Percentiles rank a stretch among this genome's conserved stretches.
Conservation (phyloP, 2,888 invertebrate species). For the Heliconius hortense region DNA sequence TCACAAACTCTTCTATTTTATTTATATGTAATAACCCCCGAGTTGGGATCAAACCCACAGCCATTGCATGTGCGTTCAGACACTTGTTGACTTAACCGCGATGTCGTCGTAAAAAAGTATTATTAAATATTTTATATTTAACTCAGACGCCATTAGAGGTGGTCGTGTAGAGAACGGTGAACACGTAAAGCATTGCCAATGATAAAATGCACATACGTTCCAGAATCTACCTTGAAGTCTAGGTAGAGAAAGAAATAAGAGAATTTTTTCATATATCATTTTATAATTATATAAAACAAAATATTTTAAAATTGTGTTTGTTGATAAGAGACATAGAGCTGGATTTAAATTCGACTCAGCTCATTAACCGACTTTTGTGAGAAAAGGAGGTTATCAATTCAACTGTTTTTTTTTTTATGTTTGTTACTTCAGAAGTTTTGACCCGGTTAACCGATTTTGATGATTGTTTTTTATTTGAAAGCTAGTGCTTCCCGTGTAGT, state of each 20-base stretch:
- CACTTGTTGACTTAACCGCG: background rate
- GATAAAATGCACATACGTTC: constrained; percentile 21
- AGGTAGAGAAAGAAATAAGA: background rate
- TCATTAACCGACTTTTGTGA: too few relatives aligned
- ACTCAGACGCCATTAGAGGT: background rate
- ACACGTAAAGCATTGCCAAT: constrained; percentile 24
- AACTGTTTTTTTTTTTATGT: too few relatives aligned
- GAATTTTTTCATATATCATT: background rate
- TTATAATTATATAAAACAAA: background rate
- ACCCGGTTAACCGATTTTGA: too few relatives aligned
- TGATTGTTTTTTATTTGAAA: too few relatives aligned
- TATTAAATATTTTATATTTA: constrained; percentile 8
- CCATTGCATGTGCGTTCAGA: background rate
- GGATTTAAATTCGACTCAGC: too few relatives aligned
- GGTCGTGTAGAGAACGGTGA: background rate
- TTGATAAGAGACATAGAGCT: too few relatives aligned
- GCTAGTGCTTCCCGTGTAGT: too few relatives aligned
- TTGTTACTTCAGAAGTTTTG: too few relatives aligned
- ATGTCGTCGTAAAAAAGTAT: background rate
- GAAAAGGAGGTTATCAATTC: too few relatives aligned
- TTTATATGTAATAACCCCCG: background rate
- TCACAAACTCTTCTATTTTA: too few relatives aligned
- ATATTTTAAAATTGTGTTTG: background rate
- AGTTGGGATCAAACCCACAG: background rate
- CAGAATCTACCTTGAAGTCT: background rate